Conservation (phyloP, 2,113 vertebrate genomes). For the Bettongia penicillata region DNA sequence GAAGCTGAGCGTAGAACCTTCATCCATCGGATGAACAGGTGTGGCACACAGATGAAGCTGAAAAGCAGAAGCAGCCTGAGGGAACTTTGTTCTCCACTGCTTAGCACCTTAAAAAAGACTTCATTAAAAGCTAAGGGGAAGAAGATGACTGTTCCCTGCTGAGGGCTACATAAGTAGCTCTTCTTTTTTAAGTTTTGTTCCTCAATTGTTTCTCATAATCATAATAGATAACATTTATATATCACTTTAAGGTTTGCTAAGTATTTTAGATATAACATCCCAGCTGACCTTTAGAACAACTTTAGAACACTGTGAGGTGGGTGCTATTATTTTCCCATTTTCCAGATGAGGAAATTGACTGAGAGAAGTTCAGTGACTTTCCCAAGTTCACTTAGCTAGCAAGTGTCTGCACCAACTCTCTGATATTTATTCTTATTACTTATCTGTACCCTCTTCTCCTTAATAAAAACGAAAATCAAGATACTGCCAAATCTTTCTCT, state of each 20-base stretch:
- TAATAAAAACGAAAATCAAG: not conserved
- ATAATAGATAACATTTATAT: not conserved
- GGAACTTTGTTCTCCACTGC: not conserved
- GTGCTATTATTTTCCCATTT: not conserved
- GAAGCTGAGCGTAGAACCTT: not conserved
- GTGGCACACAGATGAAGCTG: not conserved
- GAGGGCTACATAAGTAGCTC: not conserved
- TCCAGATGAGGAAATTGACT: not conserved
- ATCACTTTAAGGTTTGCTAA: not conserved
- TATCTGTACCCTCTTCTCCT: not conserved
- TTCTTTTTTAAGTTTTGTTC: not conserved
- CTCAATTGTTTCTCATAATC: not conserved
- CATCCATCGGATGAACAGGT: not conserved
- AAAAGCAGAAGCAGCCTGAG: not conserved
- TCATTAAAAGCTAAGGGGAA: not conserved
- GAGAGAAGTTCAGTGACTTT: not conserved
- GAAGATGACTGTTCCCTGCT: not conserved
- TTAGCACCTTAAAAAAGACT: not conserved
- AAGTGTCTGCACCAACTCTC: not conserved
- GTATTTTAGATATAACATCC: not conserved
- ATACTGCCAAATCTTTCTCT: not conserved
- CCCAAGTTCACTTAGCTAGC: not conserved
- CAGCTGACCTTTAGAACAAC: not conserved
- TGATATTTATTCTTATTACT: not conserved
- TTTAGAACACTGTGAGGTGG: not conserved